These are phyloP conservation scores for Podarcis cretensis DNA, from an alignment of 2,113 vertebrate species.

Conservation along the genomic window DNA sequence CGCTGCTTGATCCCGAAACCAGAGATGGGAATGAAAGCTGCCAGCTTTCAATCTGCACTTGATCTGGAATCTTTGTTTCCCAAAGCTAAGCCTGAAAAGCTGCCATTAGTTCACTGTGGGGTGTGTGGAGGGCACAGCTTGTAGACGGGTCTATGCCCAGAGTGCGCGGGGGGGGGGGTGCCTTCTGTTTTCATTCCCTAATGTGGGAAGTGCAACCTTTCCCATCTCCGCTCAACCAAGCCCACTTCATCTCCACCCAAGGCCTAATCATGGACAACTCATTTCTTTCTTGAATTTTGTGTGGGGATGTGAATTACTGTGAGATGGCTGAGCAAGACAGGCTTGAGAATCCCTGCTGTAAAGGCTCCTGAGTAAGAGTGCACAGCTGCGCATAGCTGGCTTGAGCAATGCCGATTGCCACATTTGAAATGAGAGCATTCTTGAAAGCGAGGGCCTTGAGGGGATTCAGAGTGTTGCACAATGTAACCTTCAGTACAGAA, in stretches of 20 bases:
- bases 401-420: neutral
- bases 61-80: neutral
- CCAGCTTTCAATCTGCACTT: neutral
- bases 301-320: neutral
- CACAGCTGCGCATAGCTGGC: neutral
- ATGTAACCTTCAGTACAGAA: neutral
- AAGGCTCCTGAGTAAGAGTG: neutral
- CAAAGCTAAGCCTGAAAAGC: neutral
- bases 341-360: neutral
- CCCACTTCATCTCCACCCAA: neutral
- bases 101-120: neutral
- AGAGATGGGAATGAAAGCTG: neutral
- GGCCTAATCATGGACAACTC: neutral
- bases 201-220: neutral
- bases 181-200: neutral
- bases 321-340: neutral
- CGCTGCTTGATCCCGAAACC: no score
- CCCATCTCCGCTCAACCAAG: no score
- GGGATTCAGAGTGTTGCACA: conserved; percentile 16
- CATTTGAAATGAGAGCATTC: neutral
- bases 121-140: neutral
- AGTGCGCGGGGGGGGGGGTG: neutral
- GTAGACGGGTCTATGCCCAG: neutral
- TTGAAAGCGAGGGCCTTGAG: neutral
- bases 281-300: neutral